A percentile compares a stretch with the other conserved stretches of the same genome.
Evolutionary conservation across 2,888 invertebrate species (phyloP).

Genomic region (Cyaniris semiargus): DNA sequence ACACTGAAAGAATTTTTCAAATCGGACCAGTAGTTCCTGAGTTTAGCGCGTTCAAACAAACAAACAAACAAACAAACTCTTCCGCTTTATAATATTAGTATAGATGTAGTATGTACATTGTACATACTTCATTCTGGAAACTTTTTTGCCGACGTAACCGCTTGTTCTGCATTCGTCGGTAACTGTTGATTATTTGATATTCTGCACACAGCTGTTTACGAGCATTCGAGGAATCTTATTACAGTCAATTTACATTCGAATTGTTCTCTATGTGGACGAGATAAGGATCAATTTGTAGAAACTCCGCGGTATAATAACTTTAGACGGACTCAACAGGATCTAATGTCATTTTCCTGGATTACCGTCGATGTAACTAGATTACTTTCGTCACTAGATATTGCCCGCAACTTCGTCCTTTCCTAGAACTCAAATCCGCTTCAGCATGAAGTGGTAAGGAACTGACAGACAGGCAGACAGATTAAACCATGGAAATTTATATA

Average conservation of each 20-base stretch:
- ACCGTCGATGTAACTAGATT: not conserved
- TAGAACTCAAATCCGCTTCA: no score
- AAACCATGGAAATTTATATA: no score
- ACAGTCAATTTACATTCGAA: not conserved
- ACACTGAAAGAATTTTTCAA: no score
- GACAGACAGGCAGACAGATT: no score
- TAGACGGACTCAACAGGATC: not conserved
- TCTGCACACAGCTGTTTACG: conserved; percentile 1
- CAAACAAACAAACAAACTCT: no score
- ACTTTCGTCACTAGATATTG: no score
- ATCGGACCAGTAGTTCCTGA: no score
- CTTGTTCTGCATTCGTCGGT: not conserved
- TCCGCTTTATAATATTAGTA: no score
- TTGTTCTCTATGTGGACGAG: not conserved
- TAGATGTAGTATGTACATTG: no score
- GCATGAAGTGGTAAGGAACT: no score
- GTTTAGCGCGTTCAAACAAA: no score
- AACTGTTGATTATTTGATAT: conserved; percentile 9
- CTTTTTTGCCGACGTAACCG: not conserved
- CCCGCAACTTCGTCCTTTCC: no score
- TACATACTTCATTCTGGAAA: not conserved
- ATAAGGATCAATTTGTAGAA: not conserved
- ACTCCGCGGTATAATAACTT: not conserved
- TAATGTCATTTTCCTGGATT: not conserved
- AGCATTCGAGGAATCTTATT: not conserved